Percentiles rank a stretch among this genome's conserved stretches.
Conservation (phyloP, 2,797 vertebrate species). For the Scyliorhinus canicula region DNA sequence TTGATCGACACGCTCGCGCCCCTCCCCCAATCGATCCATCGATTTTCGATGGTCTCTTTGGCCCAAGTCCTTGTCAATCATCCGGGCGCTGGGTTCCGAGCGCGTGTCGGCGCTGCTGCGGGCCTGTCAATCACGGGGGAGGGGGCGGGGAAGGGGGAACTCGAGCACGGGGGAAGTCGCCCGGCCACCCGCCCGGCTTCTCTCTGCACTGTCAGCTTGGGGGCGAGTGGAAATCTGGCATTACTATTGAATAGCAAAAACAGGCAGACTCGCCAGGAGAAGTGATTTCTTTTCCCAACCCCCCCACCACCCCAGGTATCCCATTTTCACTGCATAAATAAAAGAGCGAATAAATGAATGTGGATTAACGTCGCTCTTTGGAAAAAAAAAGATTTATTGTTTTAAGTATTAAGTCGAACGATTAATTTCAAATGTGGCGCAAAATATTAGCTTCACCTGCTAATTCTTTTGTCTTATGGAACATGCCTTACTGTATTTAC, state of each 20-base stretch:
- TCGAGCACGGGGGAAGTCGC: neutral
- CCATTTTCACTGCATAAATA: neutral
- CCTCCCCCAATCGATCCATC: neutral
- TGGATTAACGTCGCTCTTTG: conserved; percentile 7
- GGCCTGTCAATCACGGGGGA: neutral
- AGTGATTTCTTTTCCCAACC: neutral
- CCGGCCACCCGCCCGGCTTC: neutral
- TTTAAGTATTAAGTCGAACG: neutral
- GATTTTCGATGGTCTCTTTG: neutral
- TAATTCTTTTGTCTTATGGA: conserved; percentile 24
- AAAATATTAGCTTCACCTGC: neutral
- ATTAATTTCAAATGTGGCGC: neutral
- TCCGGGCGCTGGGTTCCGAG: neutral
- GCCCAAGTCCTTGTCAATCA: neutral
- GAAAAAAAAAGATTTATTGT: conserved; percentile 13
- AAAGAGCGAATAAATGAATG: neutral
- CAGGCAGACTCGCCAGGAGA: neutral
- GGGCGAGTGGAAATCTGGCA: neutral
- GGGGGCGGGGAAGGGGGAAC: neutral
- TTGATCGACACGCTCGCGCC: neutral
- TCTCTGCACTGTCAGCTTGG: neutral
- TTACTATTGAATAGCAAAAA: neutral
- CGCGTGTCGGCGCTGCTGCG: neutral
- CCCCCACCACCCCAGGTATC: neutral
- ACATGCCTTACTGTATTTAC: conserved; percentile 29